Evolutionary conservation across 2,888 invertebrate genomes (phyloP), one percentile per base, ranked within the genome.

Genomic region (Cerastis rubricosa): DNA sequence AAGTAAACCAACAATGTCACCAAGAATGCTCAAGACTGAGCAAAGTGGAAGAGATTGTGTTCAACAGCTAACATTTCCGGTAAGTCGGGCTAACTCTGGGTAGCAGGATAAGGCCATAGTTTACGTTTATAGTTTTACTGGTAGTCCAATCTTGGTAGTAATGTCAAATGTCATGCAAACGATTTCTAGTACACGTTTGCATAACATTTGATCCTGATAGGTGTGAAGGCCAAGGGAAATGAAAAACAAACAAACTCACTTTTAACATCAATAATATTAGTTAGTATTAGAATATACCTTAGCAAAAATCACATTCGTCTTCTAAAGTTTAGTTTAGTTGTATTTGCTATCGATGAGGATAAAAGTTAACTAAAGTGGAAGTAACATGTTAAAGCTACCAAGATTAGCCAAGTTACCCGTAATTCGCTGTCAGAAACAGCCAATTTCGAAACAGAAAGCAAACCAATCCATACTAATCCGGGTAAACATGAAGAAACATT

Each of bases 401-500:
- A 51, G 68, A 47, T 65, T 76, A 71, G 5, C 64, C 8, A 51
- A 71, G 49, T 71, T 70, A 25, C n/a, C 14, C n/a, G 22, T 54
- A 45, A 81, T 40, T 22, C 17, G 40, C 29, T 51, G 22, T 29
- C 57, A 61, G 61, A 61, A 57, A 74, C 49, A 64, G 64, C 47
- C 68, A 71, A 69, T 74, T 71, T 57, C 9, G 65, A 65, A 78
- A 75, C 79, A 78, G 65, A 83, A 78, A 78, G 78, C 71, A 40
- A 57, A 76, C 47, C 63, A 68, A 80, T 74, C 51, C 61, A 69
- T 40, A 64, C 51, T 66, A 63, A 80, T 67, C 47, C 43, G 66
- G 74, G 61, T 63, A 72, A 75, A 71, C 61, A 73, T 51, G 70
- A 65, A 66, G 57, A 83, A 83, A 71, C 78, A 70, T 76, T 68